Evolutionary conservation across 2,797 vertebrate species (phyloP), one percentile per base, ranked within the genome.

Genomic region (Thaleichthys pacificus): DNA sequence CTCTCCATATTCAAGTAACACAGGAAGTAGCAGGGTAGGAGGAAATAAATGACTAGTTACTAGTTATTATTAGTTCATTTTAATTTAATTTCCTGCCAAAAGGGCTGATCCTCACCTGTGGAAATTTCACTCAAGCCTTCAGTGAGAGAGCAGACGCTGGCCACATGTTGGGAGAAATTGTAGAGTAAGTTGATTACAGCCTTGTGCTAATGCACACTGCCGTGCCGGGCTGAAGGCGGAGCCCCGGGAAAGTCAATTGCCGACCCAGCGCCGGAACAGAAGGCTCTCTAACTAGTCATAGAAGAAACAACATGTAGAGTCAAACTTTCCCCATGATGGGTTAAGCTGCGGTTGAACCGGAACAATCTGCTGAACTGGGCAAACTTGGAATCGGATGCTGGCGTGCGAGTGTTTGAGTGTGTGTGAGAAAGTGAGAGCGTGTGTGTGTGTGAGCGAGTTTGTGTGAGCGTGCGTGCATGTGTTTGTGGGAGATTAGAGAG

Each of bases 181-280:
- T 80, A 79, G 75, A 70, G 77, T 73, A 82, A 74, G 75, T 80
- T 88, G 89, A 92, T 91, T 90, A 91, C 80, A 86, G 84, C 78
- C 82, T 87, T 78, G 79, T 80, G 82, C 79, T 82, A 80, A 74
- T 87, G 79, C 79, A 75, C 73, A 72, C 76, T 84, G 72, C 77
- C 78, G 81, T 87, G 85, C 85, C 83, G 32, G 80, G 75, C 76
- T 81, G 81, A 51, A 54, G 2, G 26, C 82, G 83, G 74, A 84
- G 77, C 80, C 79, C 81, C 81, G 68, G 69, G 69, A 85, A 87
- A 63, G 76, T 30, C 81, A 83, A 85, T 71, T 42, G 83, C 42
- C 9, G 19, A n/a, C 32, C 63, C 63, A 21, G 8, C 38, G 4
- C 35, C 42, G n/a, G 22, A n/a, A 35, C 7, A 65, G 17, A 56